Conservation (phyloP, 2,888 invertebrate genomes). For the Flabesymbios commensalis region DNA sequence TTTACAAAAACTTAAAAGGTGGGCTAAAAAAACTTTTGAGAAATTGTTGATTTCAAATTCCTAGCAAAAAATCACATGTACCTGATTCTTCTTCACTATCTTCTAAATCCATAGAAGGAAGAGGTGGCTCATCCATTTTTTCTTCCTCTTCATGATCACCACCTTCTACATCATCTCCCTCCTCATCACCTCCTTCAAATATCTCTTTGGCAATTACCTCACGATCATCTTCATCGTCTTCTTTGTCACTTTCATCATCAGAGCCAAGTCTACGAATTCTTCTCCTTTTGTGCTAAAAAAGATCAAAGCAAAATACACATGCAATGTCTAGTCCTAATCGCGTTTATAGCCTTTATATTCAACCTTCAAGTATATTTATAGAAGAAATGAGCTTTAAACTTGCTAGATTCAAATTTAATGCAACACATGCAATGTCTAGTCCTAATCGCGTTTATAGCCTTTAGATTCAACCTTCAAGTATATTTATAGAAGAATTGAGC, state of each 20-base stretch:
- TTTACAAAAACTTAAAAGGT: background rate
- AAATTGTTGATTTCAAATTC: too few species aligned
- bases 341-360: too few species aligned
- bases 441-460: too few species aligned
- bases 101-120: background rate
- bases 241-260: slow-evolving; percentile 56
- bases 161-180: slow-evolving; percentile 63
- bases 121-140: slow-evolving; percentile 67
- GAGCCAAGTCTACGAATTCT: slow-evolving; percentile 53
- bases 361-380: too few species aligned
- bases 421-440: too few species aligned
- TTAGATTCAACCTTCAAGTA: too few species aligned
- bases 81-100: slow-evolving; percentile 32
- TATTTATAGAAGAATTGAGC: too few species aligned
- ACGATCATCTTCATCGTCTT: slow-evolving; percentile 45
- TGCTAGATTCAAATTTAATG: too few species aligned
- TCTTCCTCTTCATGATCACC: slow-evolving; percentile 71
- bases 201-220: slow-evolving; percentile 57
- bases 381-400: too few species aligned
- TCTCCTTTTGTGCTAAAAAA: slow-evolving; percentile 47
- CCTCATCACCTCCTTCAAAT: slow-evolving; percentile 47
- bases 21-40: background rate
- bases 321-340: too few species aligned
- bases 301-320: too few species aligned
- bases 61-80: too few species aligned